These are phyloP conservation scores for Cnemophilus loriae DNA, from an alignment of 2,113 vertebrate genomes.

Conservation along the genomic window DNA sequence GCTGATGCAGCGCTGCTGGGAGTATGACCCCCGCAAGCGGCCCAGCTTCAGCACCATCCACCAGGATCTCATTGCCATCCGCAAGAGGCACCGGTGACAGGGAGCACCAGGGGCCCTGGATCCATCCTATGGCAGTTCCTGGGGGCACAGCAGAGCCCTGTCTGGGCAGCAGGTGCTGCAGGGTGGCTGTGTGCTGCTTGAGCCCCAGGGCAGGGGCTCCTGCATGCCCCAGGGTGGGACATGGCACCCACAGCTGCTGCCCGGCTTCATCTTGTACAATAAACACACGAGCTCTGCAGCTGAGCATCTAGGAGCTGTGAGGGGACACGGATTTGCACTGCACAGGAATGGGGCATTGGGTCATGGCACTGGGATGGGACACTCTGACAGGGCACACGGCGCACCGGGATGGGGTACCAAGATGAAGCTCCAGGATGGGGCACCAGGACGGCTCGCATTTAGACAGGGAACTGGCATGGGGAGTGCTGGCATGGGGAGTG, in stretches of 20 bases:
- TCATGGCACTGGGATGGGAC: not conserved
- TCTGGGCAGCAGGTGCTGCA: not conserved
- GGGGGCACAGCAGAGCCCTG: not conserved
- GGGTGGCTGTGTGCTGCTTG: not conserved
- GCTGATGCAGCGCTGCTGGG: slow-evolving; percentile 91
- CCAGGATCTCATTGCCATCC: slow-evolving; percentile 76
- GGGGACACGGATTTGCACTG: not conserved
- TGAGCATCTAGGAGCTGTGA: accelerated
- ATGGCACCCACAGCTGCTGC: not conserved
- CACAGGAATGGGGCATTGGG: not conserved
- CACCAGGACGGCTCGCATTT: not conserved
- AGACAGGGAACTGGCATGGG: not conserved
- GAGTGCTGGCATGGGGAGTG: not conserved
- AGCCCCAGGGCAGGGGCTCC: not conserved
- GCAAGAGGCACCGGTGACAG: slow-evolving; percentile 68
- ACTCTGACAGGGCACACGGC: not conserved
- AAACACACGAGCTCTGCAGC: not conserved
- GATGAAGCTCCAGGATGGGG: too few relatives aligned
- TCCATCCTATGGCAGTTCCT: not conserved
- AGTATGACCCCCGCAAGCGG: slow-evolving; percentile 80
- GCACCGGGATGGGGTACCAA: not conserved
- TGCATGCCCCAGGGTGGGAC: accelerated
- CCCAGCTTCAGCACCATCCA: slow-evolving; percentile 80
- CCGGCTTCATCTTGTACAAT: not conserved
- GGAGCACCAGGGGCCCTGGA: accelerated